Conservation (phyloP, 2,888 invertebrate species). For the Caenorhabditis uteleia region DNA sequence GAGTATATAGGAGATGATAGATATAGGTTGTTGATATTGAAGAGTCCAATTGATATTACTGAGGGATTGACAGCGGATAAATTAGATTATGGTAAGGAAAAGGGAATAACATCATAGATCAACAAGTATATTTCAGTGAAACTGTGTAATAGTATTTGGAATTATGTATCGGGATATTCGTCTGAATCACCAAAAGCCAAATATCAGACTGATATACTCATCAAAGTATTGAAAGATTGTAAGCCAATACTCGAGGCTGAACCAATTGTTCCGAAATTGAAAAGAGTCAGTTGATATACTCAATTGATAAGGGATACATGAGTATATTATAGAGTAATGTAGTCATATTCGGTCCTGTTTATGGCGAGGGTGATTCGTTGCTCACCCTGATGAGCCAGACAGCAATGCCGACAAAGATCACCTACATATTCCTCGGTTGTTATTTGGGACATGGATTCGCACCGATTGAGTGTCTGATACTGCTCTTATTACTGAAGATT, state of each 20-base stretch:
- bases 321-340: slow-evolving; percentile 15
- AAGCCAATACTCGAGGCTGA: slow-evolving; percentile 12
- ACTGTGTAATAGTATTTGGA: slow-evolving; percentile 16
- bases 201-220: slow-evolving; percentile 10
- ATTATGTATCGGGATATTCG: slow-evolving; percentile 10
- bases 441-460: slow-evolving; percentile 52
- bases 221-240: slow-evolving; percentile 11
- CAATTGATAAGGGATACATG: background rate
- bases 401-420: slow-evolving; percentile 35
- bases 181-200: slow-evolving; percentile 15
- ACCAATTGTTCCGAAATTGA: slow-evolving; percentile 16
- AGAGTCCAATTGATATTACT: slow-evolving; percentile 11
- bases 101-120: background rate
- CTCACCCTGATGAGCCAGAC: slow-evolving; percentile 37
- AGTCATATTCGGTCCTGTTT: slow-evolving; percentile 45
- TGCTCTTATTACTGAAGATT: slow-evolving; percentile 45
- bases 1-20: no score
- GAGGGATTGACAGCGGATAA: slow-evolving; percentile 15
- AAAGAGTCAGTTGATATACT: slow-evolving; percentile 2
- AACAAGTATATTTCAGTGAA: slow-evolving; percentile 9
- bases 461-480: slow-evolving; percentile 48
- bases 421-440: slow-evolving; percentile 50
- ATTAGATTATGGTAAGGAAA: slow-evolving; percentile 21
- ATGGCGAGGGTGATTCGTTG: slow-evolving; percentile 54
- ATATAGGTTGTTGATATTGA: no score